phyloP scores from a whole-genome alignment of 2,113 vertebrate species.

The Nannospalax galili region DNA sequence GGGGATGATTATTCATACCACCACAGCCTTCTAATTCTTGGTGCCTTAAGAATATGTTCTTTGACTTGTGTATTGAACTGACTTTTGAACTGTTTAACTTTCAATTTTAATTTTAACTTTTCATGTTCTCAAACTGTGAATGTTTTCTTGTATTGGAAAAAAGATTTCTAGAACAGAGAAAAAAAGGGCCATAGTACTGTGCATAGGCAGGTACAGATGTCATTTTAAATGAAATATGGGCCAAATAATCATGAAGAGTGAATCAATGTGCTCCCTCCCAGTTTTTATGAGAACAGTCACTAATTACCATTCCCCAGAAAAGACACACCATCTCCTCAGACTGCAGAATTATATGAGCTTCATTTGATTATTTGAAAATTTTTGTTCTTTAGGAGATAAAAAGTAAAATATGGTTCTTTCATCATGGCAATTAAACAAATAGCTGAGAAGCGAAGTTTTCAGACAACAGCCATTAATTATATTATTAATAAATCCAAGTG shows the following conservation, averaged over 20 bases:
- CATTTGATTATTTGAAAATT: slow-evolving; percentile 67
- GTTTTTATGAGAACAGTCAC: background rate
- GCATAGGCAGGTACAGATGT: background rate
- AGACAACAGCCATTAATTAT: slow-evolving; percentile 70
- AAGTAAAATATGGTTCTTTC: slow-evolving; percentile 54
- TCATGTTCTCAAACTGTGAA: slow-evolving; percentile 7
- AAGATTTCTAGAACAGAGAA: background rate
- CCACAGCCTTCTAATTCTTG: background rate
- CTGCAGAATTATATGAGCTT: background rate
- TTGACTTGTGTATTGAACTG: background rate
- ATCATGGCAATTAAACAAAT: slow-evolving; percentile 58
- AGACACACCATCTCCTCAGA: background rate
- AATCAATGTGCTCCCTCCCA: background rate
- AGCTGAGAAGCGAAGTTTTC: slow-evolving; percentile 55
- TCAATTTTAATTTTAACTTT: background rate
- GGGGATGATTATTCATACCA: too few relatives aligned
- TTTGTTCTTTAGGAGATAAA: slow-evolving; percentile 68
- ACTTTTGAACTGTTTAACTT: slow-evolving; percentile 51
- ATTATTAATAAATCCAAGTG: slow-evolving; percentile 69
- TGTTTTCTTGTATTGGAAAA: background rate
- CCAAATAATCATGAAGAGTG: background rate
- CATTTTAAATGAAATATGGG: background rate
- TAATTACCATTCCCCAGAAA: background rate
- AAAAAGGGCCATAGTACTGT: background rate
- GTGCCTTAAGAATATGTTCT: background rate